Evolutionary conservation across 2,113 vertebrate species (phyloP).

Genomic region (Empidonax alnorum): DNA sequence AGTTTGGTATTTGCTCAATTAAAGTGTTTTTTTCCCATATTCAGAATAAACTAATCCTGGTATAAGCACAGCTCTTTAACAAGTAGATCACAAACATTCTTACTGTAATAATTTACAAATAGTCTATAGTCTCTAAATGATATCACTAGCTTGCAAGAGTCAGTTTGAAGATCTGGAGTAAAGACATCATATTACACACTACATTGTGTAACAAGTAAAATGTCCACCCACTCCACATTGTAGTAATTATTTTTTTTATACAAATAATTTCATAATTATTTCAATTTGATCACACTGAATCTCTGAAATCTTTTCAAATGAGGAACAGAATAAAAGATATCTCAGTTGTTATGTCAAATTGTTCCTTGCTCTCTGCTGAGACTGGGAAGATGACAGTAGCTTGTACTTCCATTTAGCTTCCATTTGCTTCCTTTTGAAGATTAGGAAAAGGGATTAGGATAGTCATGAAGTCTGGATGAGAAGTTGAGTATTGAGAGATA

Average conservation of each 20-base stretch:
- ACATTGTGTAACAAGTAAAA: background rate
- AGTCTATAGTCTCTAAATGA: background rate
- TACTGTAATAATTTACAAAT: background rate
- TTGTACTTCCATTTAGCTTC: background rate
- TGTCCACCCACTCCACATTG: background rate
- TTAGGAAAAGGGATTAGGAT: background rate
- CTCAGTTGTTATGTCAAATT: background rate
- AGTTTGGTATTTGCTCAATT: background rate
- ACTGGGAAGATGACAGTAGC: background rate
- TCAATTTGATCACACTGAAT: background rate
- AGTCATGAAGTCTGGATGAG: background rate
- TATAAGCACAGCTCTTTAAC: background rate
- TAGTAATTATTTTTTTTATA: background rate
- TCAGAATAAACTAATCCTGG: background rate
- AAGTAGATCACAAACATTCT: background rate
- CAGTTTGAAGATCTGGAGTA: background rate
- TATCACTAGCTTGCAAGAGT: background rate
- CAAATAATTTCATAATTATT: background rate
- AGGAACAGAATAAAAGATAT: background rate
- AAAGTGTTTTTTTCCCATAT: background rate
- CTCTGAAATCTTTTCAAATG: background rate
- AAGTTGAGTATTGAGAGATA: background rate
- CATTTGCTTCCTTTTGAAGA: background rate
- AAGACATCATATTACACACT: background rate
- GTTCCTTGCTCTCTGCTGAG: background rate